Base-by-base conservation (phyloP, 2,888 invertebrate genomes). In the Drosophila cognata region DNA sequence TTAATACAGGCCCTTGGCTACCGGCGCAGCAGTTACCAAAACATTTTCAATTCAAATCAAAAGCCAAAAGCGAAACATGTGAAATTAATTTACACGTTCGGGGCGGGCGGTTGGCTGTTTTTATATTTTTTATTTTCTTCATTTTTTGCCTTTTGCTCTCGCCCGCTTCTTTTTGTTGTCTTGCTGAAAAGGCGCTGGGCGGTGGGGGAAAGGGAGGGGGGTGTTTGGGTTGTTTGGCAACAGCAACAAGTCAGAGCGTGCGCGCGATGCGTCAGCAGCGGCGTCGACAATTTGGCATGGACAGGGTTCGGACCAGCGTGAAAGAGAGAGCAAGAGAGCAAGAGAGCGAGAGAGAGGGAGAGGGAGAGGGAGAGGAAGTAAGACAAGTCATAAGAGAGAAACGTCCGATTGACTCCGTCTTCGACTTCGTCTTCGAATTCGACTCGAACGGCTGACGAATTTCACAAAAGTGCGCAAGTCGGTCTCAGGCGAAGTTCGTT, bases 31-130 rank as follows among this genome's bases (percentile, higher is more conserved):
- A 21, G 56, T 43, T 55, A 46, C 60, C 60, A 64, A 75, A 71
- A 60, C 50, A 64, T 55, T 66, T 70, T 63, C 56, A 70, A 62
- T 76, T 48, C 77, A 66, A 81, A 68, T 65, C 64, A 64, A 67
- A 64, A 68, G 52, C 43, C 21, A 57, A 64, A 73, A 67, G 50
- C 69, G 25, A 69, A 81, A 75, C 91, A 90, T 91, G 91, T 91
- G 90, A 90, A 90, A 83, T 83, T 82, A 87, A 90, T 91, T 91
- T 77, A 84, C 80, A 90, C 83, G 72, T 83, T 81, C 63, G 51
- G 41, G 61, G 66, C 70, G 59, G 68, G 56, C 59, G 50, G 43
- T 29, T 56, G 25, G 18, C 25, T 18, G 53, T 35, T 35, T 28
- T 50, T 50, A 13, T n/a, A 21, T 21, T 21, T 46, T 46, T 16